Conservation (phyloP, 2,888 invertebrate genomes). For the Rhynchonema sp. region DNA sequence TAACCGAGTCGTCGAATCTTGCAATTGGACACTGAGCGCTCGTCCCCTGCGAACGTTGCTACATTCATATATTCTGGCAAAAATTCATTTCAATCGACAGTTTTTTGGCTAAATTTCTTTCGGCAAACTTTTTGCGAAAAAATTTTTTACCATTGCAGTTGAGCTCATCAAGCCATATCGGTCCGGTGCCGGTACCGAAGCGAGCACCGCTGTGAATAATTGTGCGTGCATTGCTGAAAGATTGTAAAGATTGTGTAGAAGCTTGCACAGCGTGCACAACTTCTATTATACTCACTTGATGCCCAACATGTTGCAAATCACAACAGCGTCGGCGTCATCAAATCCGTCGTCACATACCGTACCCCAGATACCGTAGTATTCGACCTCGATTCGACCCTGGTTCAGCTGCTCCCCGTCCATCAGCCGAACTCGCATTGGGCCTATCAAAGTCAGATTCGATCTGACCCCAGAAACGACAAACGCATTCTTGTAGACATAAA, state of each 20-base stretch:
- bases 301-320: slow-evolving; percentile 32
- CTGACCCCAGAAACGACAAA: too few relatives aligned
- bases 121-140: too few relatives aligned
- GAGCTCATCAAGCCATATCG: slow-evolving; percentile 24
- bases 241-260: too few relatives aligned
- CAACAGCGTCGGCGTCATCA: slow-evolving; percentile 43
- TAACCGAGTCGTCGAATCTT: slow-evolving; percentile 33
- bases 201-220: background rate
- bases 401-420: slow-evolving; percentile 38
- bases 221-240: background rate
- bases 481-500: too few relatives aligned
- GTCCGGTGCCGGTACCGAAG: slow-evolving; percentile 12
- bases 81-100: too few relatives aligned
- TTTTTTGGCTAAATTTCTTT: too few relatives aligned
- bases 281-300: slow-evolving; percentile 16
- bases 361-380: slow-evolving; percentile 50
- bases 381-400: slow-evolving; percentile 51
- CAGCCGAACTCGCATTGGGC: slow-evolving; percentile 41
- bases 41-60: too few relatives aligned
- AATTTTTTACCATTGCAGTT: slow-evolving; percentile 46
- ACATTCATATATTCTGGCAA: too few relatives aligned
- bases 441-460: slow-evolving; percentile 32
- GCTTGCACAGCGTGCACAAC: too few relatives aligned
- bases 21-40: background rate
- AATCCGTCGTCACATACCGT: slow-evolving; percentile 60